Conservation (phyloP, 2,888 invertebrate genomes). For the Zygothrica quintamaculata region DNA sequence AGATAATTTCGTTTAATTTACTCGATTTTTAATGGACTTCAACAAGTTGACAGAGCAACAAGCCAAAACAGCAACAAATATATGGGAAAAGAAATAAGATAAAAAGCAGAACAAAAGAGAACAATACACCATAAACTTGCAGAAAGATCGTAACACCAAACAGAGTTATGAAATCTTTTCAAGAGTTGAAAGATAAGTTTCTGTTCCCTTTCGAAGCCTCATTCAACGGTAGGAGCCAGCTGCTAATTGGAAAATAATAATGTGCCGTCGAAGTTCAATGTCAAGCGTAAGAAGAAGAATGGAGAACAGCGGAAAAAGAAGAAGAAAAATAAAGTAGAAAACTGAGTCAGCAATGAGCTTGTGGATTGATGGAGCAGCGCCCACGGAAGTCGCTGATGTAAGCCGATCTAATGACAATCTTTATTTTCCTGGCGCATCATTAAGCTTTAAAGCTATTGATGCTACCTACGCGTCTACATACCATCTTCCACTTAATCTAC, state of each 20-base stretch:
- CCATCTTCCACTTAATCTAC: too few relatives aligned
- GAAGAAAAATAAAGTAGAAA: conserved; percentile 25
- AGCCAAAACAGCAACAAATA: too few relatives aligned
- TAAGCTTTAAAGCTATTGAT: conserved; percentile 8
- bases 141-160: conserved; percentile 46
- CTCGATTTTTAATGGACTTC: conserved; percentile 66
- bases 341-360: conserved; percentile 49
- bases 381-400: conserved; percentile 41
- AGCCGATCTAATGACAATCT: conserved; percentile 38
- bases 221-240: too few relatives aligned
- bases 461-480: conserved; percentile 35
- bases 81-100: conserved; percentile 2
- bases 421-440: conserved; percentile 10
- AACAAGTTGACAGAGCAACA: conserved; percentile 50
- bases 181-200: conserved; percentile 44
- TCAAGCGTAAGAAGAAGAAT: conserved; percentile 24
- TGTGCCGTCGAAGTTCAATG: conserved; percentile 66
- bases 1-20: conserved; percentile 73
- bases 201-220: too few relatives aligned
- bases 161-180: conserved; percentile 34
- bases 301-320: too few relatives aligned
- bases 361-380: conserved; percentile 11
- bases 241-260: conserved; percentile 76
- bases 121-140: too few relatives aligned
- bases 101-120: conserved; percentile 28